Base-by-base conservation (phyloP, 2,888 invertebrate genomes). In the Lobophora halterata region DNA sequence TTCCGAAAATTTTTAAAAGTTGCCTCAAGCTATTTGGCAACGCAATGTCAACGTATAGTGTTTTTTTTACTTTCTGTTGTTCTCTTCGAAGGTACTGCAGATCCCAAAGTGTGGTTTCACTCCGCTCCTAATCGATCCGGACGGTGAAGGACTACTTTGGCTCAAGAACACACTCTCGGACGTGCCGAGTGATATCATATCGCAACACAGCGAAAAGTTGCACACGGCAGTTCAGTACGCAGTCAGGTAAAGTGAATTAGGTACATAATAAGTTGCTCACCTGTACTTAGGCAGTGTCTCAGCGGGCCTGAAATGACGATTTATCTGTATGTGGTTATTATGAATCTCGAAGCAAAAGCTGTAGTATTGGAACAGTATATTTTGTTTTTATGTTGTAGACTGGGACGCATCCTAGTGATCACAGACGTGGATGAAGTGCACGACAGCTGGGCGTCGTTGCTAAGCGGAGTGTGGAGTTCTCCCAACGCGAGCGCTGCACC, bases 91-190 rank as follows among this genome's bases (percentile, higher is more conserved):
- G 83, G 64, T 68, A 8, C 51, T 85, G 17, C 71, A 75, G 39
- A 52, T 55, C 1, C 67, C 67, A 2, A 79, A 74, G 47, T 88
- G 89, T 20, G 89, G 90, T 13, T 88, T 91, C 54, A 90, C 92
- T 1, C 95, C 97, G 0, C 88, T 97, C 33, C 86, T 99, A 21
- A 89, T 99, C 24, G 99, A 99, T 79, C 97, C 99, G 0, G 95
- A 96, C 0, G 93, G 93, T 2, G 90, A 93, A 4, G 96, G 97
- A 0, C 89, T 93, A 0, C 87, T 90, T 17, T 98, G 98, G 98
- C 79, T 98, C 0, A 91, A 90, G 57, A 89, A 89, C 23, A 92
- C 94, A 61, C 76, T 95, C 1, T 64, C 77, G 0, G 89, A 81
- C 3, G 75, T 88, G 12, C 89, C 92, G 3, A 90, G 95, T 28